phyloP scores from a whole-genome alignment of 2,113 vertebrate species.

The Mesocricetus auratus region DNA sequence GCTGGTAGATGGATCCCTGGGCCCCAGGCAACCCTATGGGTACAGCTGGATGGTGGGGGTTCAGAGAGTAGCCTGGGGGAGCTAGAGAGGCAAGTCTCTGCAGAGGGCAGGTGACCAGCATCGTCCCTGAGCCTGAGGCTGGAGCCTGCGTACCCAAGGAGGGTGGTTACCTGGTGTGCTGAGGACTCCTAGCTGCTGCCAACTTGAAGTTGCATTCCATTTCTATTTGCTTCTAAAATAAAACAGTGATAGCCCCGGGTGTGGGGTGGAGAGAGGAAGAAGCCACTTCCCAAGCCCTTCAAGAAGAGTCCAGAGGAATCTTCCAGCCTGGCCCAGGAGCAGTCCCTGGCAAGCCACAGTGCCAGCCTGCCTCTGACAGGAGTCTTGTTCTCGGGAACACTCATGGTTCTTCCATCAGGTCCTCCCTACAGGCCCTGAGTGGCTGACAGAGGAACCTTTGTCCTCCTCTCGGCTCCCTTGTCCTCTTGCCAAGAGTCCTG shows the following conservation, averaged over 20 bases:
- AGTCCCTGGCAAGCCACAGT: neutral
- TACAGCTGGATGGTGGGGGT: neutral
- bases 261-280: neutral
- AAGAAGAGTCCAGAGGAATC: slow-evolving; percentile 38
- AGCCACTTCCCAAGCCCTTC: neutral
- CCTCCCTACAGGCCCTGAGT: neutral
- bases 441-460: slow-evolving; percentile 59
- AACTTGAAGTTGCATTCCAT: neutral
- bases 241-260: neutral
- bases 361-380: neutral
- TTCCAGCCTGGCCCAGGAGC: neutral
- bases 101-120: neutral
- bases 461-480: neutral
- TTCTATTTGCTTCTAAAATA: slow-evolving; percentile 16
- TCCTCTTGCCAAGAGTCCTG: slow-evolving; percentile 13
- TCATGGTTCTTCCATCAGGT: neutral
- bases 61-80: neutral
- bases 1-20: too few relatives aligned
- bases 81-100: neutral
- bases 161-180: neutral
- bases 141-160: neutral
- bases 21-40: neutral
- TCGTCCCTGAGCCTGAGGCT: fast-evolving
- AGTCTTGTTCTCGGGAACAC: neutral
- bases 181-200: neutral